Percentiles rank a stretch among this genome's conserved stretches.
phyloP scores from a whole-genome alignment of 2,113 vertebrate genomes.

The Campylorhamphus procurvoides region DNA sequence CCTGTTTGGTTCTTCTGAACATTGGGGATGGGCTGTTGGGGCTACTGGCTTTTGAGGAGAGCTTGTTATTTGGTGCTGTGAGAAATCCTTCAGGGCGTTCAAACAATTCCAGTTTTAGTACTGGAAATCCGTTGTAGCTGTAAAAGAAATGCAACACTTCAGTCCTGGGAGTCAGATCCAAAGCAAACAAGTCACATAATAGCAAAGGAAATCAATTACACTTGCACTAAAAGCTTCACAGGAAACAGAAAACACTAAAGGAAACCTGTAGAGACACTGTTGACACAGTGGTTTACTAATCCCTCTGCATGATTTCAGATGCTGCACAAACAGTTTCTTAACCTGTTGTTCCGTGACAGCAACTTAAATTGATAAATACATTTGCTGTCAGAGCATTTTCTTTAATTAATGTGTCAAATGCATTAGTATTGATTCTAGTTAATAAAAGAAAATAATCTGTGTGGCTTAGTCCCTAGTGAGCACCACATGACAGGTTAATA shows the following conservation, averaged over 20 bases:
- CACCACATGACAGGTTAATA: background rate
- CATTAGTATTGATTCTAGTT: slow-evolving; percentile 30
- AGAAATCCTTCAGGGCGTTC: slow-evolving; percentile 84
- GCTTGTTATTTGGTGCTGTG: slow-evolving; percentile 73
- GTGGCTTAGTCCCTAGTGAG: background rate
- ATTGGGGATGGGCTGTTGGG: slow-evolving; percentile 93
- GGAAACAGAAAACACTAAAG: background rate
- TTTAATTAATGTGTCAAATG: slow-evolving; percentile 19
- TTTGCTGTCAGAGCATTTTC: background rate
- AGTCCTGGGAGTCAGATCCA: background rate
- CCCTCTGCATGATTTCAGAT: background rate
- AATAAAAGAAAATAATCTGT: background rate
- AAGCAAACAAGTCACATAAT: background rate
- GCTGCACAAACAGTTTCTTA: background rate
- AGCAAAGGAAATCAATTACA: background rate
- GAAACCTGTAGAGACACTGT: background rate
- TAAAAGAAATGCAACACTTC: slow-evolving; percentile 46
- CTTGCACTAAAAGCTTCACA: background rate
- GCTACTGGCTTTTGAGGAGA: slow-evolving; percentile 85
- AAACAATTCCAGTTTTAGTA: slow-evolving; percentile 88
- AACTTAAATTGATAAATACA: background rate
- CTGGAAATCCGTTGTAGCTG: slow-evolving; percentile 95
- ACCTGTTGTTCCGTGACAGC: background rate
- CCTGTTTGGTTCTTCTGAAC: slow-evolving; percentile 98
- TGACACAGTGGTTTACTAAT: background rate